phyloP scores from a whole-genome alignment of 2,888 invertebrate species.

The Tachina lurida region DNA sequence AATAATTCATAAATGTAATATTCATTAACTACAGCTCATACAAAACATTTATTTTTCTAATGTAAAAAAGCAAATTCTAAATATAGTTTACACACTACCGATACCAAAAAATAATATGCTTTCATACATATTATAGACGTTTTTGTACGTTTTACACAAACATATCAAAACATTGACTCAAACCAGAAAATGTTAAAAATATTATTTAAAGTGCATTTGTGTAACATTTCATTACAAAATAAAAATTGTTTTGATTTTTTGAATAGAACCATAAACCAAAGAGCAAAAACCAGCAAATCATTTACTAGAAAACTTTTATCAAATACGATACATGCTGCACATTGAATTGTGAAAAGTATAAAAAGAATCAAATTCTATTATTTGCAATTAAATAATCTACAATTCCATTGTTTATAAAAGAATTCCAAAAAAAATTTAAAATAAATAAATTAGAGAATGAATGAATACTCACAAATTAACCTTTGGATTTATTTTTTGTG shows the following conservation, averaged over 20 bases:
- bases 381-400: constrained; percentile 11
- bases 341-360: not conserved
- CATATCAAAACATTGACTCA: not conserved
- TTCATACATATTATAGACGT: not conserved
- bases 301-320: not conserved
- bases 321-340: not conserved
- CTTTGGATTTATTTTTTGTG: not conserved
- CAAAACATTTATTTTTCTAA: too few relatives aligned
- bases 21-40: too few relatives aligned
- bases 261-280: constrained; percentile 1
- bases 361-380: constrained; percentile 16
- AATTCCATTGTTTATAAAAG: constrained; percentile 7
- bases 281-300: not conserved
- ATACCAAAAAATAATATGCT: not conserved
- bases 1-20: too few relatives aligned
- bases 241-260: constrained; percentile 35
- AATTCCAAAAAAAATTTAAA: not conserved
- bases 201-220: constrained; percentile 20
- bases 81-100: not conserved
- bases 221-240: constrained; percentile 13
- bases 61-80: not conserved
- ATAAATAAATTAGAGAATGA: too few relatives aligned
- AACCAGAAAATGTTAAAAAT: not conserved
- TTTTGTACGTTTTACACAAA: not conserved
- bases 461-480: too few relatives aligned